Percentiles rank a stretch among this genome's conserved stretches.
Evolutionary conservation across 2,888 invertebrate species (phyloP).

Genomic region (Cosmorhoe ocellata): DNA sequence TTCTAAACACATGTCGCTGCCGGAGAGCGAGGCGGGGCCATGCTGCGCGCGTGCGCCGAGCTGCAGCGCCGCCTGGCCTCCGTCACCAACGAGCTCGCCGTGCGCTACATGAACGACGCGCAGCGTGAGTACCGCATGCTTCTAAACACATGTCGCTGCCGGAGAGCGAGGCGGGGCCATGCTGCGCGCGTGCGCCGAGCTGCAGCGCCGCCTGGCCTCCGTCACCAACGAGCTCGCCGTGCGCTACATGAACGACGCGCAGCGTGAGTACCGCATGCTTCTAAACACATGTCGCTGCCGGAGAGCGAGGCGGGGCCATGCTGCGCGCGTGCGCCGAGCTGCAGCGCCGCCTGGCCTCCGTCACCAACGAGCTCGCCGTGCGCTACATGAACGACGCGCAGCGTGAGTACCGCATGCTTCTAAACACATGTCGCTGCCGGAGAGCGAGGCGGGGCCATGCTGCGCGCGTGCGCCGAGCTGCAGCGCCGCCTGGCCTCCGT

Average conservation of each 20-base stretch:
- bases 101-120: slow-evolving; percentile 91
- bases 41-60: slow-evolving; percentile 63
- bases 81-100: slow-evolving; percentile 92
- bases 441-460: too few relatives aligned
- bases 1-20: too few relatives aligned
- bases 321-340: slow-evolving; percentile 71
- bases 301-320: too few relatives aligned
- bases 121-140: slow-evolving; percentile 72
- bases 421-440: too few relatives aligned
- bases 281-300: too few relatives aligned
- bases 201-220: slow-evolving; percentile 87
- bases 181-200: slow-evolving; percentile 63
- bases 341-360: slow-evolving; percentile 87
- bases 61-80: slow-evolving; percentile 87
- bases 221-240: slow-evolving; percentile 93
- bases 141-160: too few relatives aligned
- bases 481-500: slow-evolving; percentile 88
- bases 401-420: slow-evolving; percentile 61
- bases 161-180: too few relatives aligned
- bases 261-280: slow-evolving; percentile 68
- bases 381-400: slow-evolving; percentile 91
- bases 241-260: slow-evolving; percentile 90
- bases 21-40: too few relatives aligned
- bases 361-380: slow-evolving; percentile 92
- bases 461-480: slow-evolving; percentile 71